Conservation (phyloP, 2,888 invertebrate genomes). For the Lasioglossum vierecki region DNA sequence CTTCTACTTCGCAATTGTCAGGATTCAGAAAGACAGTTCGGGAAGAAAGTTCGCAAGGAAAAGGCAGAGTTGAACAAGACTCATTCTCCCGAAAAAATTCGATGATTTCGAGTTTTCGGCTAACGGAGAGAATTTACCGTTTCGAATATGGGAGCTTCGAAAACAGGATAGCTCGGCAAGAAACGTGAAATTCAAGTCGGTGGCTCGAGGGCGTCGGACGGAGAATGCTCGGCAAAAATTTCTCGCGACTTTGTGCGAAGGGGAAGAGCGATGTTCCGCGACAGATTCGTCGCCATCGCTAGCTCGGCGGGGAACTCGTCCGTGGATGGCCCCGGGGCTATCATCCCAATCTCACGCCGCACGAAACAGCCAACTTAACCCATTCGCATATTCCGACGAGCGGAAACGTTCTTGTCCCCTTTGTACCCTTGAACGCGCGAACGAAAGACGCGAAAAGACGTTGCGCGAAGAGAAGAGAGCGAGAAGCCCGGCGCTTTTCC, state of each 20-base stretch:
- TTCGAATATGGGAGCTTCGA: not conserved
- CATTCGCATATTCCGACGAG: conserved; percentile 53
- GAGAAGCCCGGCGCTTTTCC: conserved; percentile 19
- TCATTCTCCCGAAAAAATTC: too few species aligned
- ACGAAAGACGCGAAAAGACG: conserved; percentile 14
- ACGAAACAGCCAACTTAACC: conserved; percentile 69
- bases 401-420: conserved; percentile 62
- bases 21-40: too few species aligned
- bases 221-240: not conserved
- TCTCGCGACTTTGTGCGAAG: not conserved
- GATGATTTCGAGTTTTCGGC: not conserved
- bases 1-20: too few species aligned
- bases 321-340: conserved; percentile 77
- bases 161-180: not conserved
- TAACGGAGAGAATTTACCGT: not conserved
- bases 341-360: conserved; percentile 81
- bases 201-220: not conserved
- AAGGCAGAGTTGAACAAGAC: too few species aligned
- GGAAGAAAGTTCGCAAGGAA: too few species aligned
- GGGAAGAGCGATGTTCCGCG: not conserved
- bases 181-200: not conserved
- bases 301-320: conserved; percentile 75
- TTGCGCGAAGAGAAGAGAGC: not conserved
- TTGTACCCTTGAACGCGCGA: conserved; percentile 52
- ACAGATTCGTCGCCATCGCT: conserved; percentile 45